Evolutionary conservation across 1,140 invertebrate species (phyloP).

Genomic region (Trissolcus basalis): DNA sequence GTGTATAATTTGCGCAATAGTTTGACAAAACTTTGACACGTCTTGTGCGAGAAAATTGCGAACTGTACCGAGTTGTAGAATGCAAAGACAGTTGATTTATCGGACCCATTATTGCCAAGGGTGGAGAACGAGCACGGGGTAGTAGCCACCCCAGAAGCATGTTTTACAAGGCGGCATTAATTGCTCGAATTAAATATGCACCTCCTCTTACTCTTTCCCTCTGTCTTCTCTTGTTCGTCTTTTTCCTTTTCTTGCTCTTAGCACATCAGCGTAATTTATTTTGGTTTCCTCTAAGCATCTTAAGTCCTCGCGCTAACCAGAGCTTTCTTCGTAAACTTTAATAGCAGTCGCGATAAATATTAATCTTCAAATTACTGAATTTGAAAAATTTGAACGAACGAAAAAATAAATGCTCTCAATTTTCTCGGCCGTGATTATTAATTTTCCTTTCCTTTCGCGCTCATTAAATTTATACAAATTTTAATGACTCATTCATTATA

Average conservation of each 20-base stretch:
- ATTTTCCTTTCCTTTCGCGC: background rate
- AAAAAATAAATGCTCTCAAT: background rate
- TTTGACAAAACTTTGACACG: conserved; percentile 45
- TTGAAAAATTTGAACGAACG: conserved; percentile 12
- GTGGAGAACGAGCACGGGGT: conserved; percentile 64
- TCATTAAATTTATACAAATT: background rate
- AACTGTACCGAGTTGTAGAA: conserved; percentile 74
- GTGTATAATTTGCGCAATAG: background rate
- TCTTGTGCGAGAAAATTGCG: conserved; percentile 38
- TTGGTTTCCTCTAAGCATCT: conserved; percentile 72
- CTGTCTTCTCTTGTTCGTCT: conserved; percentile 44
- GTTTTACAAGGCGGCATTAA: conserved; percentile 78
- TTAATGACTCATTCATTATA: too few species aligned
- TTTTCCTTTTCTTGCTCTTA: conserved; percentile 61
- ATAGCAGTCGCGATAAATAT: conserved; percentile 60
- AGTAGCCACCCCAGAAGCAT: conserved; percentile 73
- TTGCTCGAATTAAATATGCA: conserved; percentile 78
- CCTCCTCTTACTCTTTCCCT: conserved; percentile 66
- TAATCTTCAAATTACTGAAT: conserved; percentile 49
- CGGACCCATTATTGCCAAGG: conserved; percentile 75
- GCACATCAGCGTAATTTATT: conserved; percentile 73
- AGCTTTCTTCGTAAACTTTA: conserved; percentile 60
- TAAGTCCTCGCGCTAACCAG: conserved; percentile 68
- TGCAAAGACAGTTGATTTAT: conserved; percentile 76
- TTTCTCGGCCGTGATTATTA: background rate